Conservation (phyloP, 2,888 invertebrate species). For the Clunio marinus region DNA sequence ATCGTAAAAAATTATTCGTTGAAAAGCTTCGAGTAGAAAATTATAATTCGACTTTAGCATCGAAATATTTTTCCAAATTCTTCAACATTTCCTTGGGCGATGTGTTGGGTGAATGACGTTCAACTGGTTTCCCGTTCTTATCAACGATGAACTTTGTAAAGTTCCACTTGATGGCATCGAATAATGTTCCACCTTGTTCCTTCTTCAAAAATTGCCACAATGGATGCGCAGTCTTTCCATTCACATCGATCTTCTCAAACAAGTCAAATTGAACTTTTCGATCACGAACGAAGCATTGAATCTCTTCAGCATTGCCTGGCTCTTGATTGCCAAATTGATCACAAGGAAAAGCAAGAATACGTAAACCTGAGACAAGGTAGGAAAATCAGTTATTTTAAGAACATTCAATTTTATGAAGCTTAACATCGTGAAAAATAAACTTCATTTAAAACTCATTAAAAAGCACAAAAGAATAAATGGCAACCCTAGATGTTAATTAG, state of each 20-base stretch:
- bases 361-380: conserved; percentile 52
- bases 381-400: not conserved
- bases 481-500: not conserved
- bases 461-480: not conserved
- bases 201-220: conserved; percentile 63
- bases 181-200: conserved; percentile 55
- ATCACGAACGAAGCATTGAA: conserved; percentile 53
- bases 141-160: conserved; percentile 83
- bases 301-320: conserved; percentile 61
- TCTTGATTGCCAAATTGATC: conserved; percentile 67
- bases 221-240: conserved; percentile 64
- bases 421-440: not conserved
- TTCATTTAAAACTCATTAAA: not conserved
- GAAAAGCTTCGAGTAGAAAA: too few relatives aligned
- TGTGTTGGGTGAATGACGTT: conserved; percentile 59
- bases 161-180: conserved; percentile 80
- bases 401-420: not conserved
- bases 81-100: conserved; percentile 53
- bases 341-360: conserved; percentile 72
- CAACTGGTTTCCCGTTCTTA: conserved; percentile 65
- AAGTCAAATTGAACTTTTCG: conserved; percentile 56
- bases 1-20: too few relatives aligned
- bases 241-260: conserved; percentile 67
- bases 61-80: conserved; percentile 51
- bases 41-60: not conserved